Base-by-base conservation (phyloP, 2,888 invertebrate species). In the Craniophora ligustri region DNA sequence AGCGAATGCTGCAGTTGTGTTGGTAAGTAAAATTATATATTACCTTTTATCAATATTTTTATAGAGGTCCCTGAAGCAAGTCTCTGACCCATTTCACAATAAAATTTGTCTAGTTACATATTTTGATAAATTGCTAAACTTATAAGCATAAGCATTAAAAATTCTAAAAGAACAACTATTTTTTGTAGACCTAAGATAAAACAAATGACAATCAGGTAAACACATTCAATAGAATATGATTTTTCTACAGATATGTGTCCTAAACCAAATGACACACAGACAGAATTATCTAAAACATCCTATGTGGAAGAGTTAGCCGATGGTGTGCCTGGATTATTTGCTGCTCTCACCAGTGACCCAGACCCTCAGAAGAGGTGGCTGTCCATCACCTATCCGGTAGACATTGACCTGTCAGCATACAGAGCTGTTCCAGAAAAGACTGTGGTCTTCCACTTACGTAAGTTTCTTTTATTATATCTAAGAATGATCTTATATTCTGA, bases 1-100 rank as follows among this genome's bases (percentile, higher is more conserved):
- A 96, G 96, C 67, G 98, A 99, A 88, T 99, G 99, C 90, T 99
- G 99, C 85, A 98, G 98, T 47, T 99, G 99, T 94, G 98, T 99
- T 76, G 99, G 99, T 99, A 93, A 96, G 97, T 93, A 41, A 0
- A 1, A 2, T 6, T 15, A 5, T 5, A 19, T 32, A 42, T 1
- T 8, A 26, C n/a, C 26, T 11, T 28, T 11, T 5, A n/a, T 1
- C n/a, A n/a, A n/a, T n/a, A n/a, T n/a, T n/a, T n/a, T n/a, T n/a
- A n/a, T n/a, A n/a, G n/a, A n/a, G n/a, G n/a, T n/a, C n/a, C n/a
- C n/a, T n/a, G n/a, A n/a, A n/a, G n/a, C n/a, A n/a, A n/a, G n/a
- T n/a, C n/a, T n/a, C n/a, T n/a, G n/a, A n/a, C n/a, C n/a, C n/a
- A n/a, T n/a, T n/a, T n/a, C n/a, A n/a, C n/a, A n/a, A n/a, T n/a